Evolutionary conservation across 2,797 vertebrate species (phyloP).

Genomic region (Gymnopithys bicolor): DNA sequence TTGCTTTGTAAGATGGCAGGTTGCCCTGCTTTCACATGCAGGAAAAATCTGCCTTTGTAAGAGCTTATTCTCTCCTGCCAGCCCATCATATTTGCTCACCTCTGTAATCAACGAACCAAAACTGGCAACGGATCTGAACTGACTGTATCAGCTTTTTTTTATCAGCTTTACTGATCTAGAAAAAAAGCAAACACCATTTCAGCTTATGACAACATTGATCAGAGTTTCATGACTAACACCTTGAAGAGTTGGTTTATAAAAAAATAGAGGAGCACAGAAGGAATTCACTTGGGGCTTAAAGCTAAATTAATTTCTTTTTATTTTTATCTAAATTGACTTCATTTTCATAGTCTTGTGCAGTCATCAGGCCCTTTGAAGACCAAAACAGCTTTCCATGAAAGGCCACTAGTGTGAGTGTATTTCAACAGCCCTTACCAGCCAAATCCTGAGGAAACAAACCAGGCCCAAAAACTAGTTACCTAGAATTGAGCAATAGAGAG

Average conservation of each 20-base stretch:
- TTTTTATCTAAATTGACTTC: neutral
- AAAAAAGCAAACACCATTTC: neutral
- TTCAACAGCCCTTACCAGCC: neutral
- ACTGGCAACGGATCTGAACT: neutral
- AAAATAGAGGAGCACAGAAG: neutral
- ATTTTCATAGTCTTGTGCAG: neutral
- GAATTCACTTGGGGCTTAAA: neutral
- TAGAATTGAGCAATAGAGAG: rapidly evolving
- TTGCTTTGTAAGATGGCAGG: neutral
- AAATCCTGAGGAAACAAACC: neutral
- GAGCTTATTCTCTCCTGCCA: neutral
- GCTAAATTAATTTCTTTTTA: neutral
- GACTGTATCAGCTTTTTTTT: neutral
- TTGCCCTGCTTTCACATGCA: neutral
- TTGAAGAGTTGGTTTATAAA: neutral
- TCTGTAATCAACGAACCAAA: neutral
- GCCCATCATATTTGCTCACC: neutral
- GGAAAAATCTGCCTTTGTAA: neutral
- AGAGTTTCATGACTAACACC: neutral
- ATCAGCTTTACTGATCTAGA: neutral
- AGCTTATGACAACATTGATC: neutral
- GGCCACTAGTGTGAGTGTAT: neutral
- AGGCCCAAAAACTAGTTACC: neutral
- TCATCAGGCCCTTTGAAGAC: neutral
- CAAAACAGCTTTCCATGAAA: neutral